Base-by-base conservation (phyloP, 2,113 vertebrate genomes). In the Eidolon helvum region DNA sequence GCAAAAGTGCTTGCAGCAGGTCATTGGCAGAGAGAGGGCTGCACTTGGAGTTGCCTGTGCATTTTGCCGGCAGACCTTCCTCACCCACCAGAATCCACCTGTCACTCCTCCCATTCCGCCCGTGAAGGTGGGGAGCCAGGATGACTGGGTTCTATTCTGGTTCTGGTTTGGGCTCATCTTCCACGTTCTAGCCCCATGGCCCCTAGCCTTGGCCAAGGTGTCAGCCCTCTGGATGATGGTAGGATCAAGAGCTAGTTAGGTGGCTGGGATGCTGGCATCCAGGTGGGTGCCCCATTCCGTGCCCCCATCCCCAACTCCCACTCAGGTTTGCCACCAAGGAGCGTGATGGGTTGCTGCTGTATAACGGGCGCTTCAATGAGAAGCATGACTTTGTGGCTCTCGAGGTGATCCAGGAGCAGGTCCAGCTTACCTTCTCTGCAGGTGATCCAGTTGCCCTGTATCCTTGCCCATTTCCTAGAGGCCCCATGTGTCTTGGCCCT, bases 341-440 rank as follows among this genome's bases (percentile, higher is more conserved):
- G 96, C 98, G 97, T 0, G 98, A 99, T 0, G 99, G 99, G 48
- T 98, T 99, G 50, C 98, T 99, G 45, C 97, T 99, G 48, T 99
- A 99, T 97, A 99, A 99, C 0, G 99, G 99, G 10, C 99, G 99
- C 96, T 99, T 99, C 98, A 99, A 99, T 0, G 99, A 99, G 97
- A 99, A 99, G 65, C 99, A 99, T 7, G 99, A 99, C 98, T 99
- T 99, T 2, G 99, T 99, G 79, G 99, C 99, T 7, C 98, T 99
- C 88, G 99, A 99, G 98, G 99, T 99, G 80, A 99, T 99, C 90
- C 98, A 98, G 0, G 99, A 99, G 95, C 99, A 99, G 98, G 98
- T 99, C 63, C 99, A 99, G 98, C 98, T 99, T 93, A 99, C 99
- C 95, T 99, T 99, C 98, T 99, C 99, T 1, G 99, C 99, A 99